Percentiles rank a stretch among this genome's conserved stretches.
These are phyloP conservation scores for Anaspis maculata DNA, from an alignment of 2,888 invertebrate genomes.

Conservation along the genomic window DNA sequence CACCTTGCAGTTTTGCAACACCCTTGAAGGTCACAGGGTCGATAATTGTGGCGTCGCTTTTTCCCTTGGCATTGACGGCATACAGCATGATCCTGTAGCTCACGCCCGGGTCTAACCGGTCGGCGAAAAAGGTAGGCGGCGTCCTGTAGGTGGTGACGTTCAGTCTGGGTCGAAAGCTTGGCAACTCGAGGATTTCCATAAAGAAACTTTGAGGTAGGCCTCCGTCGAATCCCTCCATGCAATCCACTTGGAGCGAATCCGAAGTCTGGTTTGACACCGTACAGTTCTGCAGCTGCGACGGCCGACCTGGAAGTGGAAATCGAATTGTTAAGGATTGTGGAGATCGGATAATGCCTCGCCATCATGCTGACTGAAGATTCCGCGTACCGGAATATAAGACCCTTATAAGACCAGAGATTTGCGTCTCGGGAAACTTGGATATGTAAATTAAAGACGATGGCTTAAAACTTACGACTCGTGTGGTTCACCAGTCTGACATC, in stretches of 20 bases:
- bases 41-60: constrained; percentile 73
- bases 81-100: constrained; percentile 76
- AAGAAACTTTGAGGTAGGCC: constrained; percentile 81
- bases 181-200: constrained; percentile 69
- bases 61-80: constrained; percentile 80
- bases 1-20: constrained; percentile 80
- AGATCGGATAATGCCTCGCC: no score
- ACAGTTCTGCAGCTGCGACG: constrained; percentile 81
- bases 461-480: no score
- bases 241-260: constrained; percentile 76
- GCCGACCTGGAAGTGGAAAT: constrained; percentile 57
- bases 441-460: no score
- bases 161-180: constrained; percentile 51
- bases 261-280: constrained; percentile 81
- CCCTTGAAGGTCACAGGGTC: constrained; percentile 80
- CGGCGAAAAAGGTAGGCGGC: constrained; percentile 60
- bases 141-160: constrained; percentile 53
- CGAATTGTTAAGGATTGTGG: no score
- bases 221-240: constrained; percentile 81
- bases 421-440: no score
- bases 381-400: no score
- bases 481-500: no score
- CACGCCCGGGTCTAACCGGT: constrained; percentile 62
- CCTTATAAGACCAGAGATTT: no score
- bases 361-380: no score